phyloP scores from a whole-genome alignment of 2,888 invertebrate species.

The Sinodicranocentrus sp. region DNA sequence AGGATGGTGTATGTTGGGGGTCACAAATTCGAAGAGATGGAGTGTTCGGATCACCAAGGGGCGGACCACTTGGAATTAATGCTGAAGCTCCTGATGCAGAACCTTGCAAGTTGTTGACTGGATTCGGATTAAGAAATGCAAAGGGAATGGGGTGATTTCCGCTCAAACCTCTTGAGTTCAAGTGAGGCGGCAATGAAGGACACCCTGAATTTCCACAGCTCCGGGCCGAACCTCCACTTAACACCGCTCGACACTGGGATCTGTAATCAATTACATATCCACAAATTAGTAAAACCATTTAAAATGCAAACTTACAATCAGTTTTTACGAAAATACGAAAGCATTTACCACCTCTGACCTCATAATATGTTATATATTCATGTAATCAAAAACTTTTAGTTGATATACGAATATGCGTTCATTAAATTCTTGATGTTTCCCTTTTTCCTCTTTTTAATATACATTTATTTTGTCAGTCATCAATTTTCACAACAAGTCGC shows the following conservation, averaged over 20 bases:
- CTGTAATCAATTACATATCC: conserved; percentile 58
- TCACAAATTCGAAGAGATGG: conserved; percentile 71
- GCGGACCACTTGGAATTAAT: conserved; percentile 68
- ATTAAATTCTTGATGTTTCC: no score
- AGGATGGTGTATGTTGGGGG: conserved; percentile 62
- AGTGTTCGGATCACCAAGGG: conserved; percentile 66
- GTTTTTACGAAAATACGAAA: no score
- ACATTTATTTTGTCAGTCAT: no score
- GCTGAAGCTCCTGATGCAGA: conserved; percentile 63
- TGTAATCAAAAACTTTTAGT: no score
- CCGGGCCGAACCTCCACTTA: conserved; percentile 74
- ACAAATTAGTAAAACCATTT: conserved; percentile 4
- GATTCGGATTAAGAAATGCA: conserved; percentile 71
- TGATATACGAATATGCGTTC: no score
- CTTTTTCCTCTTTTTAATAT: no score
- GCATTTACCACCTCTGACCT: no score
- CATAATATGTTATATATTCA: no score
- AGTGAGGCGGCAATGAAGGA: conserved; percentile 72
- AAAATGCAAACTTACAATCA: background rate
- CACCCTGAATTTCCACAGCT: conserved; percentile 75
- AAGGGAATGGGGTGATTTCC: conserved; percentile 70
- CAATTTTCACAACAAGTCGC: background rate
- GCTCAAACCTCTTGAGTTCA: conserved; percentile 70
- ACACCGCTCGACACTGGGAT: conserved; percentile 75
- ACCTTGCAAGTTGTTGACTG: conserved; percentile 61